Conservation (phyloP, 2,888 invertebrate species). For the Tillus elongatus region DNA sequence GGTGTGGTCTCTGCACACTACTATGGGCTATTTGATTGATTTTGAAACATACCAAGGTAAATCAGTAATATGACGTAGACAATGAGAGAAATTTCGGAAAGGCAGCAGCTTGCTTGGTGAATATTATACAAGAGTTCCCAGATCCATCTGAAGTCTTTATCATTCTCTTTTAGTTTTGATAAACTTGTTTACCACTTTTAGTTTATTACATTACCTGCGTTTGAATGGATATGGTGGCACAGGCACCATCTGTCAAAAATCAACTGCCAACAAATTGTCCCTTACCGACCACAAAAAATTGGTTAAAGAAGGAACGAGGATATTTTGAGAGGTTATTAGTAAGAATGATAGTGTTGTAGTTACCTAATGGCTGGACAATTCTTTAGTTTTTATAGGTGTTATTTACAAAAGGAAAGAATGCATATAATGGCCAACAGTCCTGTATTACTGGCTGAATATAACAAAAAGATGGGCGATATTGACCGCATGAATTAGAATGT, state of each 20-base stretch:
- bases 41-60: conserved; percentile 29
- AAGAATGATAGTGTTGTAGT: conserved; percentile 18
- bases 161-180: conserved; percentile 22
- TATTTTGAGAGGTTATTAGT: conserved; percentile 9
- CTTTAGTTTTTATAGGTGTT: conserved; percentile 24
- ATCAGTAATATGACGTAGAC: conserved; percentile 20
- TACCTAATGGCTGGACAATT: conserved; percentile 28
- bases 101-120: conserved; percentile 19
- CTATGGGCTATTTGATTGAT: conserved; percentile 24
- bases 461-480: conserved; percentile 16
- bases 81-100: conserved; percentile 25
- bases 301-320: conserved; percentile 15
- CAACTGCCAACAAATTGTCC: conserved; percentile 21
- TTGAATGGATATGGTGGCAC: conserved; percentile 19
- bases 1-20: conserved; percentile 27
- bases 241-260: conserved; percentile 24
- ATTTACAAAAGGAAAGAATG: too few relatives aligned
- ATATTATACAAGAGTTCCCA: conserved; percentile 21
- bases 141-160: conserved; percentile 15
- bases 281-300: conserved; percentile 16
- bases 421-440: conserved; percentile 18
- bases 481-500: conserved; percentile 12
- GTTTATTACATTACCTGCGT: conserved; percentile 14
- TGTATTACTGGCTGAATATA: conserved; percentile 15
- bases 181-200: conserved; percentile 22